These are phyloP conservation scores for Pectinophora gossypiella DNA, from an alignment of 1,140 invertebrate species.

Conservation along the genomic window DNA sequence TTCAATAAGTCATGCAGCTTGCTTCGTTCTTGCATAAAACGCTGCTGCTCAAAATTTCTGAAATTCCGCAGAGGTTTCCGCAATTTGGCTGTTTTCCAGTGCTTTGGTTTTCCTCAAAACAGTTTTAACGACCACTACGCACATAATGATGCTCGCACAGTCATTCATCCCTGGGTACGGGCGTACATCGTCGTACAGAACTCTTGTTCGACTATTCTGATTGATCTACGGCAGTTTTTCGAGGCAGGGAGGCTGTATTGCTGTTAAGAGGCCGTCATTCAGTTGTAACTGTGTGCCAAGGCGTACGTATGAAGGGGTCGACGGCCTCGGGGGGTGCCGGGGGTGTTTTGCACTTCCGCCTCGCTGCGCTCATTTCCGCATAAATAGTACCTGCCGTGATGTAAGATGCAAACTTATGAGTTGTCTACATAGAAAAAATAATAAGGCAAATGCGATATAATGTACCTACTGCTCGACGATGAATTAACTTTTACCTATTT, in stretches of 20 bases:
- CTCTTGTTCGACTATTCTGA: background rate
- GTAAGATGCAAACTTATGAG: conserved; percentile 44
- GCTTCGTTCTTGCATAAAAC: background rate
- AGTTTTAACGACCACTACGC: background rate
- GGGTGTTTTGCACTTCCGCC: conserved; percentile 65
- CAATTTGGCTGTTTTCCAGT: background rate
- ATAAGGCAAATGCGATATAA: no score
- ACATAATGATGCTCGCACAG: background rate
- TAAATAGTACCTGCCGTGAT: conserved; percentile 57
- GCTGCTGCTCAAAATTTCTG: background rate
- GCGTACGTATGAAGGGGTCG: conserved; percentile 39
- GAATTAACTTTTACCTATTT: no score
- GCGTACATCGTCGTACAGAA: background rate
- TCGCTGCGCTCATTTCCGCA: conserved; percentile 72
- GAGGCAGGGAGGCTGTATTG: background rate
- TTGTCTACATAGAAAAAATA: no score
- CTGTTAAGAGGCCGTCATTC: background rate
- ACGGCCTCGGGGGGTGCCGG: conserved; percentile 46
- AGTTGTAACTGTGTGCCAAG: background rate
- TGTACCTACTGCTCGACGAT: no score
- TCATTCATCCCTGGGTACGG: no score
- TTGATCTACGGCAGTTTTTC: background rate
- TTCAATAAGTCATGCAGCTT: no score
- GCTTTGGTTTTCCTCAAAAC: background rate
- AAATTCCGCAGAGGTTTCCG: background rate